Conservation (phyloP, 2,797 vertebrate genomes). For the Salmo trutta region DNA sequence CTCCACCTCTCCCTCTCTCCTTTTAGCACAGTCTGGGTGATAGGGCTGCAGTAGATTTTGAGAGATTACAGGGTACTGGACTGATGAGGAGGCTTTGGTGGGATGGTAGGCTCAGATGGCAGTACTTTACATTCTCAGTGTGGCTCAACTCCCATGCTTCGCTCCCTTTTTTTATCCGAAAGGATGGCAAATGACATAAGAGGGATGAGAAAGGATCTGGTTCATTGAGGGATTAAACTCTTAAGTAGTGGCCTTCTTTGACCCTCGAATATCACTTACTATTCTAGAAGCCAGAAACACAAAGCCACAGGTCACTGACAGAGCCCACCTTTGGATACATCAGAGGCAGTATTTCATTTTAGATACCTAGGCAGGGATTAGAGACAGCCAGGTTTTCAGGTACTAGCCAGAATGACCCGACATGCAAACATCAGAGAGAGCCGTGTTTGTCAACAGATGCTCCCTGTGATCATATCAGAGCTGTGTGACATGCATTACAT, state of each 20-base stretch:
- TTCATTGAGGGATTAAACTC: not conserved
- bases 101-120: not conserved
- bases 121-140: too few relatives aligned
- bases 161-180: not conserved
- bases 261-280: not conserved
- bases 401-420: not conserved
- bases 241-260: not conserved
- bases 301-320: not conserved
- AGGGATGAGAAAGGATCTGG: not conserved
- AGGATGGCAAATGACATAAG: not conserved
- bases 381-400: not conserved
- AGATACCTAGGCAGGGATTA: not conserved
- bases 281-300: not conserved
- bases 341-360: not conserved
- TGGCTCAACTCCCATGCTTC: not conserved
- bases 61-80: not conserved
- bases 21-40: not conserved
- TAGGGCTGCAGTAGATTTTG: too few relatives aligned
- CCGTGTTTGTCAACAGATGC: not conserved
- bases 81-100: not conserved
- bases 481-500: not conserved
- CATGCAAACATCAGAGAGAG: constrained; percentile 3
- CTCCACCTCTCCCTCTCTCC: not conserved
- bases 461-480: not conserved
- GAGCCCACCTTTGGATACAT: not conserved